Percentiles rank a stretch among this genome's conserved stretches.
phyloP scores from a whole-genome alignment of 2,888 invertebrate genomes.

The Apoda limacodes region DNA sequence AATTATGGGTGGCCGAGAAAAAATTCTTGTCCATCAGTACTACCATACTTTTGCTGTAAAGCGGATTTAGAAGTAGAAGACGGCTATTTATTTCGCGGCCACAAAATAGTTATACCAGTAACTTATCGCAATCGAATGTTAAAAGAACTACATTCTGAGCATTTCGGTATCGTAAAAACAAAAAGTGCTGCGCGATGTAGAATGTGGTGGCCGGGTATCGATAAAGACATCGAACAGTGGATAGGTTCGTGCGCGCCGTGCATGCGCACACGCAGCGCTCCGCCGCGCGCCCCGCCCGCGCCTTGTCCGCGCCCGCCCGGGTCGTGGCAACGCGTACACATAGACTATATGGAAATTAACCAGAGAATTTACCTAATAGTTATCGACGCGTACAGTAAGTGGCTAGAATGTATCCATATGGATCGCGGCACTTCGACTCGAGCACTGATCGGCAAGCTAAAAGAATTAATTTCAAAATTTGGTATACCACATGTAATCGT shows the following conservation, averaged over 20 bases:
- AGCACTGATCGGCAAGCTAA: constrained; percentile 14
- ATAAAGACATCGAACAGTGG: too few relatives aligned
- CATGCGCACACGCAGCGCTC: constrained; percentile 7
- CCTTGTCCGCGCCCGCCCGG: constrained; percentile 13
- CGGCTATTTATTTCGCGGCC: constrained; percentile 15
- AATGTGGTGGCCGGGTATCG: too few relatives aligned
- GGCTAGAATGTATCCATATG: constrained; percentile 19
- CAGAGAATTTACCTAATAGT: constrained; percentile 11
- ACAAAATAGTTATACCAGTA: constrained; percentile 13
- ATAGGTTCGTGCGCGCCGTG: constrained; percentile 9
- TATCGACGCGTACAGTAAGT: too few relatives aligned
- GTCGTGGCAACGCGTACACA: constrained; percentile 17
- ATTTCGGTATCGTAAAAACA: too few relatives aligned
- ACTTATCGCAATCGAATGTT: constrained; percentile 9
- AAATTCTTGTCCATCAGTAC: constrained; percentile 10
- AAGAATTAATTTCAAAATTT: constrained; percentile 4
- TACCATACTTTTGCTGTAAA: constrained; percentile 17
- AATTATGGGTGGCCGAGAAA: constrained; percentile 18
- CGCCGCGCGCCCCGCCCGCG: constrained; percentile 9
- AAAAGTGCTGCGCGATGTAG: too few relatives aligned
- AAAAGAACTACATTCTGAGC: too few relatives aligned
- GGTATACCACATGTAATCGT: constrained; percentile 11
- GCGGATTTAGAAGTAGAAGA: constrained; percentile 13
- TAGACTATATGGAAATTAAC: constrained; percentile 16
- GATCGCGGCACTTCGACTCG: constrained; percentile 10